Conservation (phyloP, 1,140 invertebrate genomes). For the Philopotamus ludificatus region DNA sequence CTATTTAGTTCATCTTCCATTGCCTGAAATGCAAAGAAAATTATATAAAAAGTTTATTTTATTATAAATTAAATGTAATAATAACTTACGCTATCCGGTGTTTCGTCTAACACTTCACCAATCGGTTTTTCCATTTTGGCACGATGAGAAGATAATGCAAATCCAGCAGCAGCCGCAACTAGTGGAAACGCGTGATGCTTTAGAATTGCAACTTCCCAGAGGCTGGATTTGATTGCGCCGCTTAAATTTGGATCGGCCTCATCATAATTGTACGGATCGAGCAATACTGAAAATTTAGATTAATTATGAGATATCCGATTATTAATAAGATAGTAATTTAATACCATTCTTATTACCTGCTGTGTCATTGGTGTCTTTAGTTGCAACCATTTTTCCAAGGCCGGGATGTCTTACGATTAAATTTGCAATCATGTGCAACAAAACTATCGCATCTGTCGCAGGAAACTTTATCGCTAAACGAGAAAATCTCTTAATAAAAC, state of each 20-base stretch:
- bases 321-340: too few species aligned
- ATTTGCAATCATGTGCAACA: slow-evolving; percentile 84
- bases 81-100: slow-evolving; percentile 21
- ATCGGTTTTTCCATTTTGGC: slow-evolving; percentile 31
- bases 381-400: slow-evolving; percentile 72
- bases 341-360: slow-evolving; percentile 44
- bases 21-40: slow-evolving; percentile 24
- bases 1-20: slow-evolving; percentile 36
- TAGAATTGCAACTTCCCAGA: slow-evolving; percentile 86
- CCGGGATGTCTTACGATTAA: slow-evolving; percentile 84
- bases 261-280: slow-evolving; percentile 80
- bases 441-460: slow-evolving; percentile 73
- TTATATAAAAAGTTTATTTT: background rate
- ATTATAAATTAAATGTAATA: background rate
- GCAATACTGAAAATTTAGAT: slow-evolving; percentile 52
- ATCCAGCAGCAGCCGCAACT: slow-evolving; percentile 29
- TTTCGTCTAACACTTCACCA: slow-evolving; percentile 32
- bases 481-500: slow-evolving; percentile 87
- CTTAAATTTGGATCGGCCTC: slow-evolving; percentile 77
- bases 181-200: slow-evolving; percentile 74
- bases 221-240: slow-evolving; percentile 78
- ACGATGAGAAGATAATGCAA: slow-evolving; percentile 7
- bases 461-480: slow-evolving; percentile 80
- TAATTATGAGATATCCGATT: too few species aligned
- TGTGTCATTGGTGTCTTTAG: slow-evolving; percentile 44